Percentiles rank a stretch among this genome's conserved stretches.
phyloP scores from a whole-genome alignment of 2,113 vertebrate species.

The Sinocyclocheilus anshuiensis region DNA sequence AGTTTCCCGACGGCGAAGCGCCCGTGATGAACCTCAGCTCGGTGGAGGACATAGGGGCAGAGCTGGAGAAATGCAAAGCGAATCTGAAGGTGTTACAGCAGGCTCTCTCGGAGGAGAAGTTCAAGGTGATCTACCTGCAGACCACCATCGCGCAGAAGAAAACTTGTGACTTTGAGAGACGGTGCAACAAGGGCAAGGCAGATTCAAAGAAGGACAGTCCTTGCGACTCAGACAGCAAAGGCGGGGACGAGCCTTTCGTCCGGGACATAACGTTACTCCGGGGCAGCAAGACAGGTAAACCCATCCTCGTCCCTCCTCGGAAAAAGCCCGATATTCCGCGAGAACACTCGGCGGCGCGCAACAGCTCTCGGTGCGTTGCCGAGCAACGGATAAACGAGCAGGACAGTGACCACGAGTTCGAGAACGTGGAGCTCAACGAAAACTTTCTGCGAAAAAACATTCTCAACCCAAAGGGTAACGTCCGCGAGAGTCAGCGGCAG shows the following conservation, averaged over 20 bases:
- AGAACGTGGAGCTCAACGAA: conserved; percentile 80
- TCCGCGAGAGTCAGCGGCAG: conserved; percentile 47
- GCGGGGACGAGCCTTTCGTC: conserved; percentile 30
- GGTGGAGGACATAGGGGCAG: conserved; percentile 78
- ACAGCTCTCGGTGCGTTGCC: conserved; percentile 30
- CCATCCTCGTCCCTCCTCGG: conserved; percentile 62
- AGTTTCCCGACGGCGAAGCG: conserved; percentile 83
- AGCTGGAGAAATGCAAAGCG: conserved; percentile 82
- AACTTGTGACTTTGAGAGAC: conserved; percentile 49
- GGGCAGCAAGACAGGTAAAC: conserved; percentile 66
- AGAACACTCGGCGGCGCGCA: conserved; percentile 40
- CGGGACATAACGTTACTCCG: conserved; percentile 47
- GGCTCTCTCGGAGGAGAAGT: conserved; percentile 85
- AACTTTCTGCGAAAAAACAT: conserved; percentile 79
- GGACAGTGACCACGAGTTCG: conserved; percentile 80
- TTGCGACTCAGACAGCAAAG: conserved; percentile 5
- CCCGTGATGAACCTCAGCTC: conserved; percentile 81
- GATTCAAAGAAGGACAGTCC: conserved; percentile 52
- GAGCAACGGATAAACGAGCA: conserved; percentile 47
- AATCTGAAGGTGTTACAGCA: conserved; percentile 83
- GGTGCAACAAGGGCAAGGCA: conserved; percentile 33
- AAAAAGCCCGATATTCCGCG: conserved; percentile 61
- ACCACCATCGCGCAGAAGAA: conserved; percentile 75
- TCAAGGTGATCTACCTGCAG: conserved; percentile 90
- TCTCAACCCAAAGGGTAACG: conserved; percentile 60